Evolutionary conservation across 1,140 invertebrate species (phyloP), one percentile per base, ranked within the genome.

Genomic region (Drosophila rufa): DNA sequence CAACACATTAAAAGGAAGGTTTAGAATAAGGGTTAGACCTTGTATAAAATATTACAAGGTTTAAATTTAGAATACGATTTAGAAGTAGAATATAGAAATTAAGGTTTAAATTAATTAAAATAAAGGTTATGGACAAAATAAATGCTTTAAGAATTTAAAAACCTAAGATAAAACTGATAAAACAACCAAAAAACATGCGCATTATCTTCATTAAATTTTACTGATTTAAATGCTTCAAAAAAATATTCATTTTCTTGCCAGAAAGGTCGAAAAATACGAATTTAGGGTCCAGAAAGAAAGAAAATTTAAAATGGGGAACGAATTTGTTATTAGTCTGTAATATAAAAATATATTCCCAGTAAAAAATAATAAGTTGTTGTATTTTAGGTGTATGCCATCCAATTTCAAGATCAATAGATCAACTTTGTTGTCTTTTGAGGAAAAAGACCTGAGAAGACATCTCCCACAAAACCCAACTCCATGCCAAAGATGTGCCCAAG

Each of bases 401-500:
- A 19, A 9, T 30, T 12, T 38, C 7, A 36, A 5, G 3, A 15
- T 33, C 9, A n/a, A 15, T 42, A 42, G 15, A 15, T 7, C 19
- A 0, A 22, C 2, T 22, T 22, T 22, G 19, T 19, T 19, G 19
- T 22, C 3, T 12, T 33, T 3, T 33, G 1, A 30, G 15, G 27
- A 30, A 5, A 5, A 30, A 58, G 4, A 43, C 22, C 17, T 22
- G 7, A 50, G 30, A 15, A 7, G 42, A 43, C 15, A 17, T 53
- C n/a, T 17, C 30, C 12, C 30, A 5, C 14, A 22, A 48, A 11
- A 22, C 30, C 12, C 22, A 30, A 25, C 36, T 45, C 6, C 4
- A 1, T 15, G 9, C 3, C 14, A 45, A 30, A 47, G 42, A 68
- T 58, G 61, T 19, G 36, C 36, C 48, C 25, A 68, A 36, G 33